Base-by-base conservation (phyloP, 2,113 vertebrate species). In the Saccopteryx leptura region DNA sequence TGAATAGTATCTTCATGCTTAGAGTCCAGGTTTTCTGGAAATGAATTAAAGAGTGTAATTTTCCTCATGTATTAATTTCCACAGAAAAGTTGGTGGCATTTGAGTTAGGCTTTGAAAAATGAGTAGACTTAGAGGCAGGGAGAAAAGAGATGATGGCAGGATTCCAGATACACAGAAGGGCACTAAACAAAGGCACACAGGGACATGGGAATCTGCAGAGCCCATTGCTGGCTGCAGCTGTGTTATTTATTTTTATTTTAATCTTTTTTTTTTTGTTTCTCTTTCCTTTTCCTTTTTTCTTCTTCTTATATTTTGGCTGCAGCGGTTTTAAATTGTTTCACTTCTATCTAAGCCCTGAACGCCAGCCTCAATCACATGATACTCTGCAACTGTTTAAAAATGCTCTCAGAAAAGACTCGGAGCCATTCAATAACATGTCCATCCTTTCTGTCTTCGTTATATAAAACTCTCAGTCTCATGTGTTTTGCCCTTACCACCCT, bases 301-400 rank as follows among this genome's bases (percentile, higher is more conserved):
- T 31, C 31, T 66, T 39, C 39, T 39, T 39, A 39, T 39, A 39
- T n/a, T n/a, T 71, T 23, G 50, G 26, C 50, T 52, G 48, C 74
- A 96, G 93, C 92, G 90, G 79, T 92, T 81, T 14, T 17, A n/a
- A 72, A 68, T 24, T 28, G 61, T 82, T 85, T 86, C n/a, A 11
- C 46, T 78, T 72, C 61, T 39, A 3, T 52, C 76, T 48, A 82
- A 93, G 33, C 9, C 31, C 46, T 82, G 71, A 61, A 85, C 48
- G 46, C 54, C 10, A 0, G 19, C 81, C 72, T 76, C 56, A 33
- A 24, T 28, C 86, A 74, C 0, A 0, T 76, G 72, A 31, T 0
- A 0, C 54, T 80, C 26, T 78, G 48, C 13, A 54, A n/a, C 46
- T 63, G 31, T 17, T 65, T 82, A 66, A 24, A 82, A 24, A 82